Base-by-base conservation (phyloP, 2,797 vertebrate genomes). In the Pteronotus mesoamericanus region DNA sequence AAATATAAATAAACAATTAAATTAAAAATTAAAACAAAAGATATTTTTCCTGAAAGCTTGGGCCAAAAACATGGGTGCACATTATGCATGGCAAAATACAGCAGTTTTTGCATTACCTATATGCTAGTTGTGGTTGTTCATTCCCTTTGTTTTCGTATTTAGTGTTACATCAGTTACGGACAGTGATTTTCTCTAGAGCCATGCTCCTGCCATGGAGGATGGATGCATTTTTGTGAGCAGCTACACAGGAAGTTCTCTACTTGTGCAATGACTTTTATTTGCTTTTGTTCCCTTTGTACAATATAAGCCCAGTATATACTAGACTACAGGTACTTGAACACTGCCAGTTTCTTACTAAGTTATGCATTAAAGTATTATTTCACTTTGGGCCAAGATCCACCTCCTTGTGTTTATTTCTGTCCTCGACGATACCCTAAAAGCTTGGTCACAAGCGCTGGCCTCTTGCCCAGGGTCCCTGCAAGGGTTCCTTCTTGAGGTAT, bases 361-460 rank as follows among this genome's bases (percentile, higher is more conserved):
- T 32, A 10, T 11, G 24, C 79, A 18, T 80, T 48, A 46, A 88
- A 42, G 82, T 69, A 4, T 10, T 26, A 37, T 37, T 68, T 61
- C 29, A 8, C 42, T 64, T 26, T 53, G 44, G 55, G 10, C 9
- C 74, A 48, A 69, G 48, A 61, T 32, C 37, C 12, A 44, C 29
- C 55, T 74, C 34, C 16, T 2, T 4, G 34, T 2, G 0, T 71
- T 79, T 87, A 15, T 39, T 34, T 82, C 39, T 39, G 0, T 10
- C 42, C 11, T 68, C 59, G 8, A 53, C 9, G 9, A 12, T 22
- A 66, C 21, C 24, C n/a, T 26, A 6, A 19, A 6, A 26, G 34
- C 10, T 16, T 16, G 0, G 11, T 55, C 44, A 18, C 10, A 0
- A 19, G 12, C 1, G 0, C 5, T 37, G 42, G 37, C 21, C 10